These are phyloP conservation scores for Nemoura dubitans DNA, from an alignment of 2,888 invertebrate species.

Conservation along the genomic window DNA sequence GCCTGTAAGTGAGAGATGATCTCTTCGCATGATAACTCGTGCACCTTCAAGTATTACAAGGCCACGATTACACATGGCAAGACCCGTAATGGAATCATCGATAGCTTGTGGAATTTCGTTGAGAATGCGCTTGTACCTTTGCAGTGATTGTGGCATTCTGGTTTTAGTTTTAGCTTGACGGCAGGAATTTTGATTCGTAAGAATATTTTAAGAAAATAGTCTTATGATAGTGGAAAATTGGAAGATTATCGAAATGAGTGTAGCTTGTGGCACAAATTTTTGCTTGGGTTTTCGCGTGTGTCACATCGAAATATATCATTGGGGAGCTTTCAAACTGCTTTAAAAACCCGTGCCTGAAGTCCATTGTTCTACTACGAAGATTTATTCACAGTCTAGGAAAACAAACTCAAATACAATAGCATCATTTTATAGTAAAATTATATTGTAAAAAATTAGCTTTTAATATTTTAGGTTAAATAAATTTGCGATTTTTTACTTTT, in stretches of 20 bases:
- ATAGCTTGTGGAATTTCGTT: slow-evolving; percentile 39
- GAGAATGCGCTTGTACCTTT: slow-evolving; percentile 29
- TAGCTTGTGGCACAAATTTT: not conserved
- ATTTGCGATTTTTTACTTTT: too few relatives aligned
- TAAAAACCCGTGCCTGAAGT: too few relatives aligned
- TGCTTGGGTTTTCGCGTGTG: not conserved
- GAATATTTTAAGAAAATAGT: too few relatives aligned
- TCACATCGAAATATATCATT: not conserved
- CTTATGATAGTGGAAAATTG: not conserved
- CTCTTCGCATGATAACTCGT: slow-evolving; percentile 50
- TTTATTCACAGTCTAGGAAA: too few relatives aligned
- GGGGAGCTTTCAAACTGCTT: too few relatives aligned
- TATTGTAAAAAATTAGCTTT: too few relatives aligned
- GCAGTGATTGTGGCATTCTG: not conserved
- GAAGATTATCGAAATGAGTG: not conserved
- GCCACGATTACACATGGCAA: slow-evolving; percentile 47
- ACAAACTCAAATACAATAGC: too few relatives aligned
- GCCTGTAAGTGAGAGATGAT: slow-evolving; percentile 49
- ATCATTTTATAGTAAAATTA: too few relatives aligned
- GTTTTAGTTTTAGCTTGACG: not conserved
- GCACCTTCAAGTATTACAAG: slow-evolving; percentile 46
- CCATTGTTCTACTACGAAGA: too few relatives aligned
- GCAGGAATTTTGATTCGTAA: not conserved
- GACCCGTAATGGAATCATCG: slow-evolving; percentile 47
- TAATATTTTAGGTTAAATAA: too few relatives aligned